A percentile compares a stretch with the other conserved stretches of the same genome.
These are phyloP conservation scores for Mythimna vitellina DNA, from an alignment of 2,888 invertebrate species.

Conservation along the genomic window DNA sequence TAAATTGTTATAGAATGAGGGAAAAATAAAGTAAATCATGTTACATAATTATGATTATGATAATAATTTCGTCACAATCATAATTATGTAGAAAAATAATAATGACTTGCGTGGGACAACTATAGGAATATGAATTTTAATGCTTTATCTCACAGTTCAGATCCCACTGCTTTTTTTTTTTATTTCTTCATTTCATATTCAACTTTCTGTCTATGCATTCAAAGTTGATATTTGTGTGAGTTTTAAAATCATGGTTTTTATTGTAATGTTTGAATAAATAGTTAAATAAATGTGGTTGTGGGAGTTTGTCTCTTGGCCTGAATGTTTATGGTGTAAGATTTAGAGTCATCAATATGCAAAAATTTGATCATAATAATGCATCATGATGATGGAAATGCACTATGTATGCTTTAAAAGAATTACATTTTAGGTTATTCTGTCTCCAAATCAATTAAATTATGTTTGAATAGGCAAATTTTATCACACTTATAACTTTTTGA, in stretches of 20 bases:
- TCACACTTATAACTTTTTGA: too few species aligned
- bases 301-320: neutral
- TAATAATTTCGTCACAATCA: neutral
- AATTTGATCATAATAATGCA: neutral
- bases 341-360: neutral
- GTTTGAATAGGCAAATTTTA: too few species aligned
- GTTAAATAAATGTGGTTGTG: neutral
- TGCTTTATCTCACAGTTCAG: neutral
- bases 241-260: neutral
- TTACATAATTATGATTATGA: slow-evolving; percentile 6
- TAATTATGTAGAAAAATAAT: slow-evolving; percentile 11
- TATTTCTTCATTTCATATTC: neutral
- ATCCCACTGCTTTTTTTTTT: neutral
- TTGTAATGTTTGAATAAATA: neutral
- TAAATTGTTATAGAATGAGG: slow-evolving; percentile 4
- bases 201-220: neutral
- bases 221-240: neutral
- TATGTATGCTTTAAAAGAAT: too few species aligned
- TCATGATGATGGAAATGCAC: too few species aligned
- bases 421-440: too few species aligned
- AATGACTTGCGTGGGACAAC: slow-evolving; percentile 1
- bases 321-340: neutral
- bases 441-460: too few species aligned
- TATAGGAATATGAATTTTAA: slow-evolving; percentile 5
- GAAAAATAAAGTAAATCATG: slow-evolving; percentile 9